phyloP scores from a whole-genome alignment of 1,140 invertebrate genomes.

The Globodera rostochiensis region DNA sequence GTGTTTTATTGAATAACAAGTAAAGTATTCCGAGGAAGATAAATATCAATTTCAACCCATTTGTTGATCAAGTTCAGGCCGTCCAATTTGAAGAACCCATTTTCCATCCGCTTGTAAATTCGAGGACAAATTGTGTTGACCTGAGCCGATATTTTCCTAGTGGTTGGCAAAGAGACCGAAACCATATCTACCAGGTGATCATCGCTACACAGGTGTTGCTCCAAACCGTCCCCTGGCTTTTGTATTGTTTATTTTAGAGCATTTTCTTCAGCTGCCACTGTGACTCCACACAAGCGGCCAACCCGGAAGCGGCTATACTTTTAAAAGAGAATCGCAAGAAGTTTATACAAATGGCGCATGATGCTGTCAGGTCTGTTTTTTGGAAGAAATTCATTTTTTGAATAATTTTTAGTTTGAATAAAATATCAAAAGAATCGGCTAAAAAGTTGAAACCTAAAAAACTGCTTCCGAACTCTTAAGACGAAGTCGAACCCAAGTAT shows the following conservation, averaged over 20 bases:
- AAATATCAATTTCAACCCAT: background rate
- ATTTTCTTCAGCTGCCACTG: constrained; percentile 32
- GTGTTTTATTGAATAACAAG: background rate
- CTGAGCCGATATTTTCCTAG: constrained; percentile 26
- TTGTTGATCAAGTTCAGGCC: background rate
- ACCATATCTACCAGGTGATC: constrained; percentile 34
- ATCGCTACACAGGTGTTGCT: constrained; percentile 21
- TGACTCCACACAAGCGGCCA: constrained; percentile 26
- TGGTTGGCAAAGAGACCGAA: constrained; percentile 33
- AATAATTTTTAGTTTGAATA: background rate
- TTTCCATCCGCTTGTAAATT: constrained; percentile 24
- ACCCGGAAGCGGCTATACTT: constrained; percentile 28
- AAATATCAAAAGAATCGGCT: background rate
- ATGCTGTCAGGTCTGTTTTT: constrained; percentile 23
- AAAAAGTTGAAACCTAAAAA: background rate
- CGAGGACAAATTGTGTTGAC: constrained; percentile 28
- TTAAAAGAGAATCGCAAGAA: constrained; percentile 24
- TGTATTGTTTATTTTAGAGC: constrained; percentile 10
- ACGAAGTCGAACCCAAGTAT: constrained; percentile 30
- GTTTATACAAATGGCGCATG: constrained; percentile 28
- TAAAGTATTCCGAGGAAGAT: background rate
- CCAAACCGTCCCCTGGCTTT: background rate
- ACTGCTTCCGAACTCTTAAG: constrained; percentile 11
- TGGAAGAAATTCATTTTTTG: background rate
- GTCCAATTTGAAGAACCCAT: constrained; percentile 26